Evolutionary conservation across 2,888 invertebrate species (phyloP).

Genomic region (Liodrosophila aerea): DNA sequence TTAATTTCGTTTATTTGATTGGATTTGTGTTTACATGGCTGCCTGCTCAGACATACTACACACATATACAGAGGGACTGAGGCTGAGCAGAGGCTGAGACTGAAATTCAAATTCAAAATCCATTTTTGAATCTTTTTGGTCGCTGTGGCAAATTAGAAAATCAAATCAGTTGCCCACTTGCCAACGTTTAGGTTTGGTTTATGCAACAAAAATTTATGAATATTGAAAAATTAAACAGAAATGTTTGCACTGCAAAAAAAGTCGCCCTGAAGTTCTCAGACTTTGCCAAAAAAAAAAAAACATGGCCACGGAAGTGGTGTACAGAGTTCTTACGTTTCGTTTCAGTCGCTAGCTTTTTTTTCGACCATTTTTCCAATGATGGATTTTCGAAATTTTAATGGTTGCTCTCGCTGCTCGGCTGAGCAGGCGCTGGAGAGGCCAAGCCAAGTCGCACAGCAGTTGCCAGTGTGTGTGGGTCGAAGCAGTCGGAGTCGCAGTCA

Average conservation of each 20-base stretch:
- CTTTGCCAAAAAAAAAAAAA: slow-evolving; percentile 48
- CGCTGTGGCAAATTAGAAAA: slow-evolving; percentile 65
- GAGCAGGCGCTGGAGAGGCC: slow-evolving; percentile 75
- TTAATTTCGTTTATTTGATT: slow-evolving; percentile 77
- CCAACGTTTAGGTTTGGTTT: slow-evolving; percentile 17
- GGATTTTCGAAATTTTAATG: slow-evolving; percentile 82
- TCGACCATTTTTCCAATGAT: slow-evolving; percentile 80
- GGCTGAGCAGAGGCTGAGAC: neutral
- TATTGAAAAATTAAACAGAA: slow-evolving; percentile 74
- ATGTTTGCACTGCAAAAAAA: slow-evolving; percentile 49
- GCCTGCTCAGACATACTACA: slow-evolving; percentile 43
- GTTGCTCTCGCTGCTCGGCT: slow-evolving; percentile 79
- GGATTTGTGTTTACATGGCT: slow-evolving; percentile 78
- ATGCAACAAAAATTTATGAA: slow-evolving; percentile 67
- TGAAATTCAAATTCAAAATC: slow-evolving; percentile 61
- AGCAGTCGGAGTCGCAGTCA: slow-evolving; percentile 29
- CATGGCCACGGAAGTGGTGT: slow-evolving; percentile 72
- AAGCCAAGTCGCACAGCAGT: slow-evolving; percentile 18
- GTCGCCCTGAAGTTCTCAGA: slow-evolving; percentile 2
- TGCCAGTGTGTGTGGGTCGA: slow-evolving; percentile 12
- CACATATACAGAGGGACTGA: slow-evolving; percentile 9
- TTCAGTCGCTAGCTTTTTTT: slow-evolving; percentile 41
- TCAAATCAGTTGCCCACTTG: slow-evolving; percentile 67
- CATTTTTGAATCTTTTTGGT: slow-evolving; percentile 42
- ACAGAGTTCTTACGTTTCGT: slow-evolving; percentile 41